Conservation (phyloP, 2,797 vertebrate species). For the Sciurus carolinensis region DNA sequence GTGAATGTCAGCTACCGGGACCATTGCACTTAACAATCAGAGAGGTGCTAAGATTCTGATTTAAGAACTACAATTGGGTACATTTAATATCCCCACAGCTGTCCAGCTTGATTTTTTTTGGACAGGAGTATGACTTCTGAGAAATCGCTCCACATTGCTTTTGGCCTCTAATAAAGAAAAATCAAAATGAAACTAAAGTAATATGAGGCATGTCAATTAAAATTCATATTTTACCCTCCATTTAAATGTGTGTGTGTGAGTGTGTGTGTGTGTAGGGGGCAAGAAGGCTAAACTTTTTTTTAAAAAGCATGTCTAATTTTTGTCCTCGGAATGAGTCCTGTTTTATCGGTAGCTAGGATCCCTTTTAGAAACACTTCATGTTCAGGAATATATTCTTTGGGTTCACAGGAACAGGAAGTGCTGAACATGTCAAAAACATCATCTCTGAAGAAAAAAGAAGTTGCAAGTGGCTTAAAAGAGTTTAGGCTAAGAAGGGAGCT, state of each 20-base stretch:
- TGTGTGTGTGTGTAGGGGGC: slow-evolving; percentile 42
- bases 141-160: slow-evolving; percentile 79
- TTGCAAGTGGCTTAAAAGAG: slow-evolving; percentile 82
- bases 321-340: slow-evolving; percentile 69
- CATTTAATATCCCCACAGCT: not conserved
- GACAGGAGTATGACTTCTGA: slow-evolving; percentile 81
- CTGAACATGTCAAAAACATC: slow-evolving; percentile 82
- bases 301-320: not conserved
- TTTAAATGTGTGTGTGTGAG: slow-evolving; percentile 70
- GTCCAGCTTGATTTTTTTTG: slow-evolving; percentile 77
- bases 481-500: slow-evolving; percentile 58
- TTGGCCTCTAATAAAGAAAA: slow-evolving; percentile 83
- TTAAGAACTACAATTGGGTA: not conserved
- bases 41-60: slow-evolving; percentile 72
- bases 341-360: slow-evolving; percentile 81
- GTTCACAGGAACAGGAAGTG: slow-evolving; percentile 89
- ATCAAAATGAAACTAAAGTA: slow-evolving; percentile 28
- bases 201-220: slow-evolving; percentile 63
- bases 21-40: not conserved
- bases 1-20: slow-evolving; percentile 47
- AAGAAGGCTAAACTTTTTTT: not conserved
- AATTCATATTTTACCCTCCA: slow-evolving; percentile 62
- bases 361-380: slow-evolving; percentile 87
- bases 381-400: slow-evolving; percentile 90
- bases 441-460: slow-evolving; percentile 72